Evolutionary conservation across 2,888 invertebrate species (phyloP).

Genomic region (Ichneumoninae sp.): DNA sequence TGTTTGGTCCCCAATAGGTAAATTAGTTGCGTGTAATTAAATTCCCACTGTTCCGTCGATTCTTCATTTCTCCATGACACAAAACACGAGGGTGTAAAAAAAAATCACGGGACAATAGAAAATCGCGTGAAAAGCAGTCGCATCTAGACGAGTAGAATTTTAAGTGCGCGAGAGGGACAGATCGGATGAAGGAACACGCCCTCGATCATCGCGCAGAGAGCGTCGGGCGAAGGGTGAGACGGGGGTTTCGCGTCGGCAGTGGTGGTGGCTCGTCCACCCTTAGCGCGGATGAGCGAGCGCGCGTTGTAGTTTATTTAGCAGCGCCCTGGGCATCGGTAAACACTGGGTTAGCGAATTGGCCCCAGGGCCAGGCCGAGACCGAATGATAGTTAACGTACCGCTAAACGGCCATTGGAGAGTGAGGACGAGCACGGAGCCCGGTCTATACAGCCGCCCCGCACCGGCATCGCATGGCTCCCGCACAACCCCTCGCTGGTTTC

Average conservation of each 20-base stretch:
- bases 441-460: slow-evolving; percentile 39
- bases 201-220: slow-evolving; percentile 19
- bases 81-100: neutral
- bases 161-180: slow-evolving; percentile 41
- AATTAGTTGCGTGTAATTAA: neutral
- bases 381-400: slow-evolving; percentile 84
- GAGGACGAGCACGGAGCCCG: slow-evolving; percentile 68
- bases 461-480: slow-evolving; percentile 44
- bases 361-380: slow-evolving; percentile 79
- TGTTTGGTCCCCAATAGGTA: neutral
- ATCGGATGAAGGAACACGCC: slow-evolving; percentile 46
- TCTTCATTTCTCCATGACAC: neutral
- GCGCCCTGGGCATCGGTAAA: slow-evolving; percentile 84
- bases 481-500: slow-evolving; percentile 43
- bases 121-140: slow-evolving; percentile 20
- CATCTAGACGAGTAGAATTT: slow-evolving; percentile 13
- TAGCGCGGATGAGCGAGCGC: slow-evolving; percentile 53
- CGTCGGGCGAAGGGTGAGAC: neutral
- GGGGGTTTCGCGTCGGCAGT: slow-evolving; percentile 11
- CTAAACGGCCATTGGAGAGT: slow-evolving; percentile 83
- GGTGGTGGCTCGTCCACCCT: slow-evolving; percentile 55
- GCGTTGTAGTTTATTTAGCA: slow-evolving; percentile 83
- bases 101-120: slow-evolving; percentile 33
- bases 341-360: slow-evolving; percentile 84
- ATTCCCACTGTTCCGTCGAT: neutral